phyloP scores from a whole-genome alignment of 1,140 invertebrate species.

The Pristionchus pacificus region DNA sequence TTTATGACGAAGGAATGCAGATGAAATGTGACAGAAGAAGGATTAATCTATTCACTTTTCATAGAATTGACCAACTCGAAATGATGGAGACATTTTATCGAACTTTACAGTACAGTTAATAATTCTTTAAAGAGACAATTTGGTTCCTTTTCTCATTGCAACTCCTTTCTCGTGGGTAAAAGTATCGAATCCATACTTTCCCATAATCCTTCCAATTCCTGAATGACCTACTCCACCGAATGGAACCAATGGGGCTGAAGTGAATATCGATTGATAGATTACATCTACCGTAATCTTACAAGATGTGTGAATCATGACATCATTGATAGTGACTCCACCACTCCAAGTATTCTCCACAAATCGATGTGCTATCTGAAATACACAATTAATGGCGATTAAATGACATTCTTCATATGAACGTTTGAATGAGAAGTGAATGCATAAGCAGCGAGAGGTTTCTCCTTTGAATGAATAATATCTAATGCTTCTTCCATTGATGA shows the following conservation, averaged over 20 bases:
- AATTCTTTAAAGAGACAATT: neutral
- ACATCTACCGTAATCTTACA: no score
- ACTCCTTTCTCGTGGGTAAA: slow-evolving; percentile 81
- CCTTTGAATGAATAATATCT: slow-evolving; percentile 41
- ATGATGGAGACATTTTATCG: no score
- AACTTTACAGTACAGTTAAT: no score
- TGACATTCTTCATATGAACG: neutral
- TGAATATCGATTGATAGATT: no score
- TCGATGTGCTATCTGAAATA: slow-evolving; percentile 22
- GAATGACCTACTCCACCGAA: slow-evolving; percentile 75
- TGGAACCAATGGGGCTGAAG: slow-evolving; percentile 59
- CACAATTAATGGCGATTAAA: neutral
- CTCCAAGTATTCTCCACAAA: slow-evolving; percentile 68
- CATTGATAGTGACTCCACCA: slow-evolving; percentile 81
- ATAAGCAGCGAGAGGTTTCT: slow-evolving; percentile 43
- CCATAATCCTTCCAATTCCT: slow-evolving; percentile 87
- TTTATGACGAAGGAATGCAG: no score
- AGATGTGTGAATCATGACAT: no score
- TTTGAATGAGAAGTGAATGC: slow-evolving; percentile 26
- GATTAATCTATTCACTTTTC: no score
- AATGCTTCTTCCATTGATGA: slow-evolving; percentile 44
- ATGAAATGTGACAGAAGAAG: no score
- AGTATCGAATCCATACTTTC: slow-evolving; percentile 81
- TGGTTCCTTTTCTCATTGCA: neutral
- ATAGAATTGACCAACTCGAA: no score